Conservation (phyloP, 2,888 invertebrate species). For the Criorhina ranunculi region DNA sequence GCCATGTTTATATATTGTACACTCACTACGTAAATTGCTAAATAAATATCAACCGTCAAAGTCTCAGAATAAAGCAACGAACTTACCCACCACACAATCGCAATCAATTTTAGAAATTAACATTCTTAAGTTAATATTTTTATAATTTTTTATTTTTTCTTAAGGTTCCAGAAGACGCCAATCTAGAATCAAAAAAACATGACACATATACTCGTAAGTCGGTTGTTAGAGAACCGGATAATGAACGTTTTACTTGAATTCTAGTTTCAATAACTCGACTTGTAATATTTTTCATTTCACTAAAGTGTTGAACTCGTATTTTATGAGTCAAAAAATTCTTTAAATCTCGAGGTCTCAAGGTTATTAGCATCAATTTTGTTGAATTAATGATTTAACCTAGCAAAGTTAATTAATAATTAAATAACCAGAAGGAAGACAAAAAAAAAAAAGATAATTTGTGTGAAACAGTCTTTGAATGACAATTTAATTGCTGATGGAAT, state of each 20-base stretch:
- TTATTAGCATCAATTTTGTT: slow-evolving; percentile 39
- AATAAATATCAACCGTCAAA: background rate
- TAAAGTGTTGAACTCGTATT: background rate
- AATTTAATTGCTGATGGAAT: background rate
- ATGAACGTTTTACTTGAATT: slow-evolving; percentile 1
- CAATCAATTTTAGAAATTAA: background rate
- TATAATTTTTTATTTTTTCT: background rate
- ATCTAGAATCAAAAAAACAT: background rate
- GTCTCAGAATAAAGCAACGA: background rate
- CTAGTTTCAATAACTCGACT: background rate
- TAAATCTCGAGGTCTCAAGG: slow-evolving; percentile 8
- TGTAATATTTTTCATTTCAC: background rate
- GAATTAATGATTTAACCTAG: slow-evolving; percentile 15
- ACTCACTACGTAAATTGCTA: background rate
- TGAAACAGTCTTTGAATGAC: background rate
- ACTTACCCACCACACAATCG: background rate
- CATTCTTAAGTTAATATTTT: background rate
- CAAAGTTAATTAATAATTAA: slow-evolving; percentile 16
- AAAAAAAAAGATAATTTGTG: background rate
- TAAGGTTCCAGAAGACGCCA: background rate
- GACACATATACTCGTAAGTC: background rate
- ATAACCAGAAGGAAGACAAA: background rate
- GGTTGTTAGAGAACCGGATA: background rate
- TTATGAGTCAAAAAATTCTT: background rate
- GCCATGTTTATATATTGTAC: background rate